These are phyloP conservation scores for Sitodiplosis mosellana DNA, from an alignment of 1,140 invertebrate genomes.

Conservation along the genomic window DNA sequence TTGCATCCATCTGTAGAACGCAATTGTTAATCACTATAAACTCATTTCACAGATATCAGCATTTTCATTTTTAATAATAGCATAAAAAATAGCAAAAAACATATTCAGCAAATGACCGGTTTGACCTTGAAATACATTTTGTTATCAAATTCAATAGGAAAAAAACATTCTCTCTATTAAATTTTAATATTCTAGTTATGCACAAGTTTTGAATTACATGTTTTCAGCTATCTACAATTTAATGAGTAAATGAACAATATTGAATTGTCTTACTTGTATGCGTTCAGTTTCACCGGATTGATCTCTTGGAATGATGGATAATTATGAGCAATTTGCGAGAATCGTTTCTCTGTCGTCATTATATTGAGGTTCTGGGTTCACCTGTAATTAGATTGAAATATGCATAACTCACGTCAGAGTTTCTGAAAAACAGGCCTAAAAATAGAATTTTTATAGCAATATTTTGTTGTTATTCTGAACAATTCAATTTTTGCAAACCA, in stretches of 20 bases:
- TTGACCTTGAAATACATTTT: no score
- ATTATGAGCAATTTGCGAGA: background rate
- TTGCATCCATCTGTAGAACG: conserved; percentile 28
- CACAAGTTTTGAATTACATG: background rate
- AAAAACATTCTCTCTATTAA: no score
- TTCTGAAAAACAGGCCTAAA: no score
- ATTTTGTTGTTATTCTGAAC: no score
- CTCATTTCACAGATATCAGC: background rate
- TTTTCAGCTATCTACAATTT: background rate
- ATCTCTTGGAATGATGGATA: conserved; percentile 1
- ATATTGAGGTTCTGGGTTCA: background rate
- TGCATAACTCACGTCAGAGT: no score
- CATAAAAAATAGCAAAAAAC: background rate
- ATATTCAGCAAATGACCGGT: background rate
- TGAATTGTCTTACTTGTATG: background rate
- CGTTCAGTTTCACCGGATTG: background rate
- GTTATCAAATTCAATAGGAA: no score
- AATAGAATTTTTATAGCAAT: no score
- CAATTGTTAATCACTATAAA: no score
- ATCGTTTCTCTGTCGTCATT: background rate
- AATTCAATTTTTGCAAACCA: no score
- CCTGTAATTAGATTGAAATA: no score
- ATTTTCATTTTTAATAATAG: background rate
- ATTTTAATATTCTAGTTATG: no score
- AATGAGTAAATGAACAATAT: background rate